Evolutionary conservation across 2,113 vertebrate genomes (phyloP).

Genomic region (Eublepharis macularius): DNA sequence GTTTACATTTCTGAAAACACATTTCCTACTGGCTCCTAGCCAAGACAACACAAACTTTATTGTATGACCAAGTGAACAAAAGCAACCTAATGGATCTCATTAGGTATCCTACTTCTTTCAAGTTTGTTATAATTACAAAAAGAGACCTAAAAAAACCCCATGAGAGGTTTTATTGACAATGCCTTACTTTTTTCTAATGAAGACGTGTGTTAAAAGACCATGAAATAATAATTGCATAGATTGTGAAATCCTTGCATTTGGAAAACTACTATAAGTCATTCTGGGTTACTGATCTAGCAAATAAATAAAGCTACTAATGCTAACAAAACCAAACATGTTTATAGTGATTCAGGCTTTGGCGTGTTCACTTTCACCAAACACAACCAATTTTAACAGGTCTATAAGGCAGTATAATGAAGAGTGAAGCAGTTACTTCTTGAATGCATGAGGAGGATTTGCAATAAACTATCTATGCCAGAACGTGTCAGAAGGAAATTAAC

Average conservation of each 20-base stretch:
- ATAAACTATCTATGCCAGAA: not conserved
- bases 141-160: not conserved
- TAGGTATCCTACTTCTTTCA: not conserved
- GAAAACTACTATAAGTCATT: no score
- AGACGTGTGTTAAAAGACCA: not conserved
- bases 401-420: no score
- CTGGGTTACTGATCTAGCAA: no score
- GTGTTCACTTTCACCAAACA: not conserved
- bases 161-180: not conserved
- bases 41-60: not conserved
- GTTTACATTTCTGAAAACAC: not conserved
- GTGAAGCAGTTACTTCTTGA: not conserved
- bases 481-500: not conserved
- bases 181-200: not conserved
- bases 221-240: not conserved
- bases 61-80: not conserved
- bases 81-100: not conserved
- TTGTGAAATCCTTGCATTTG: no score
- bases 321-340: not conserved
- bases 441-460: not conserved
- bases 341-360: no score
- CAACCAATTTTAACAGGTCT: not conserved
- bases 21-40: not conserved
- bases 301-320: not conserved
- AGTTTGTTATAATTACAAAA: not conserved